Base-by-base conservation (phyloP, 2,888 invertebrate species). In the Gryllus longicercus region DNA sequence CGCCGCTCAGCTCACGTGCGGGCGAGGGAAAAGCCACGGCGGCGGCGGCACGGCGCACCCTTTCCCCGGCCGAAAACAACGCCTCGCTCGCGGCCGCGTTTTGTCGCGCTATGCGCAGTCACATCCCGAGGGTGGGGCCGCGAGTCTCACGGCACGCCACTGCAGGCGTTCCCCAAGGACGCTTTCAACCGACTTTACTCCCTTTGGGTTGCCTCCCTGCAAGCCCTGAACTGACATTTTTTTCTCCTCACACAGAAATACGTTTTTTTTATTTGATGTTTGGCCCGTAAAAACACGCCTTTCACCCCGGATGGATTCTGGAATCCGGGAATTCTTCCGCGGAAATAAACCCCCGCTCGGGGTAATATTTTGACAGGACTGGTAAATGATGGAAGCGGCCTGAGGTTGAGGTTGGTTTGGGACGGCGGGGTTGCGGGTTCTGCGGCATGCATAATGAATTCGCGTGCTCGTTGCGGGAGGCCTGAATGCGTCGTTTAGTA, bases 341-440 rank as follows among this genome's bases (percentile, higher is more conserved):
- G 63, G 63, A 63, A 63, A 63, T 18, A 18, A 63, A 11, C n/a
- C 14, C 63, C 14, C 1, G 21, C 21, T 21, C 16, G n/a, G 63
- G 63, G 63, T 63, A 63, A 63, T 63, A 63, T 63, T 63, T 63
- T 63, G 63, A 63, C 63, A 63, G 63, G 63, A n/a, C 16, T n/a
- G 14, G 63, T 63, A 63, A 63, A 63, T n/a, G 63, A 38, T 38
- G 38, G 25, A 25, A 25, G 25, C 63, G 12, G 2, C 63, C 63
- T 5, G 63, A 63, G 14, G 63, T 14, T 3, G 63, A 63, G 63
- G 38, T 38, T 38, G 38, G 38, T 38, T 38, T 8, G 38, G 38
- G 38, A 38, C 38, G 38, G 38, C n/a, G 63, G 63, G 63, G 63
- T 63, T 11, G 63, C 16, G 14, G 14, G 14, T 63, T 63, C 63